phyloP scores from a whole-genome alignment of 2,113 vertebrate species.

The Lepisosteus osseus region DNA sequence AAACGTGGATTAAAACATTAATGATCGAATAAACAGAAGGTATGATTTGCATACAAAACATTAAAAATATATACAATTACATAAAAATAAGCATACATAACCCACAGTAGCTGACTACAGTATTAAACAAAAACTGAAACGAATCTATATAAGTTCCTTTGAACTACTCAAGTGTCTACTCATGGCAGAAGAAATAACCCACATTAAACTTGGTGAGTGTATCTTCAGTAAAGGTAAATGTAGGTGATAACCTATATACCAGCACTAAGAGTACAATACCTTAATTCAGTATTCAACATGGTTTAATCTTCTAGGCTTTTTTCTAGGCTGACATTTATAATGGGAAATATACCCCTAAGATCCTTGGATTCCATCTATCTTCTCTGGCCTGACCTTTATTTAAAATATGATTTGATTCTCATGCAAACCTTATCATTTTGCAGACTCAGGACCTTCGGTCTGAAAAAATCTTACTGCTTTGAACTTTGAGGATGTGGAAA shows the following conservation, averaged over 20 bases:
- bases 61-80: too few species aligned
- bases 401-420: slow-evolving; percentile 21
- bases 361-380: slow-evolving; percentile 32
- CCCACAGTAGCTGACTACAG: too few species aligned
- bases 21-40: too few species aligned
- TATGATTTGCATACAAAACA: too few species aligned
- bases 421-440: slow-evolving; percentile 26
- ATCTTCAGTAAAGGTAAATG: neutral
- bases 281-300: slow-evolving; percentile 10
- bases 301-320: slow-evolving; percentile 16
- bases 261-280: neutral
- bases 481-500: neutral
- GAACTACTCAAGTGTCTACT: too few species aligned
- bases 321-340: slow-evolving; percentile 21
- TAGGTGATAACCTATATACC: slow-evolving; percentile 1
- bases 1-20: too few species aligned
- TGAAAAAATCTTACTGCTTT: neutral
- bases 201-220: slow-evolving; percentile 1
- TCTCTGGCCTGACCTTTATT: slow-evolving; percentile 30
- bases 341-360: slow-evolving; percentile 33
- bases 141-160: too few species aligned
- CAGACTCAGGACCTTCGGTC: neutral
- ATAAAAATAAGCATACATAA: too few species aligned
- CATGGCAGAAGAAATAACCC: neutral
- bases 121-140: too few species aligned